Evolutionary conservation across 2,113 vertebrate species (phyloP).

Genomic region (Chamaetylas fuelleborni): DNA sequence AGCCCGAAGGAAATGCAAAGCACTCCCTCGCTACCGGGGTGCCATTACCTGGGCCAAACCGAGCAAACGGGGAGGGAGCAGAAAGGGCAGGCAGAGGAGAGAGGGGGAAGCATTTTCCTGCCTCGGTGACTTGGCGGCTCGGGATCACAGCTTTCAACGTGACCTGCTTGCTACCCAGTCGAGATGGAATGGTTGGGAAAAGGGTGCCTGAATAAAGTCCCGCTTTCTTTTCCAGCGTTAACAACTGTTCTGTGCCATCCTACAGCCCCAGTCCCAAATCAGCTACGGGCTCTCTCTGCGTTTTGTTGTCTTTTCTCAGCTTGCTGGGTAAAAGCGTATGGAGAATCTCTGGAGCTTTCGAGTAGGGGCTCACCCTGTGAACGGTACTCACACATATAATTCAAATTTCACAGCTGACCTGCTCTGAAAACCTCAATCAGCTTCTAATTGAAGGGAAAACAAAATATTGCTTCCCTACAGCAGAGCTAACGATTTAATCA

Average conservation of each 20-base stretch:
- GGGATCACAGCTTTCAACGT: neutral
- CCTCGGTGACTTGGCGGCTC: neutral
- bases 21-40: neutral
- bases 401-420: constrained; percentile 99
- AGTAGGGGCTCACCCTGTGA: constrained; percentile 83
- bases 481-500: constrained; percentile 98
- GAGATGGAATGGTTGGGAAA: neutral
- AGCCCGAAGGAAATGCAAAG: neutral
- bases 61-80: neutral
- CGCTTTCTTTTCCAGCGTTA: neutral
- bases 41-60: neutral
- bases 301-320: constrained; percentile 53
- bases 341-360: constrained; percentile 77
- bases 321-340: constrained; percentile 71
- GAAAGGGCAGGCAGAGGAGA: neutral
- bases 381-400: constrained; percentile 91
- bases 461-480: constrained; percentile 95
- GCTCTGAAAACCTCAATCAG: constrained; percentile 98
- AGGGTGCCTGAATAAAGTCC: neutral
- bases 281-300: neutral
- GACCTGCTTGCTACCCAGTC: neutral
- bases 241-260: neutral
- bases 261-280: neutral
- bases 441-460: constrained; percentile 96
- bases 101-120: neutral